Base-by-base conservation (phyloP, 2,797 vertebrate genomes). In the Rhodeus uyekii region DNA sequence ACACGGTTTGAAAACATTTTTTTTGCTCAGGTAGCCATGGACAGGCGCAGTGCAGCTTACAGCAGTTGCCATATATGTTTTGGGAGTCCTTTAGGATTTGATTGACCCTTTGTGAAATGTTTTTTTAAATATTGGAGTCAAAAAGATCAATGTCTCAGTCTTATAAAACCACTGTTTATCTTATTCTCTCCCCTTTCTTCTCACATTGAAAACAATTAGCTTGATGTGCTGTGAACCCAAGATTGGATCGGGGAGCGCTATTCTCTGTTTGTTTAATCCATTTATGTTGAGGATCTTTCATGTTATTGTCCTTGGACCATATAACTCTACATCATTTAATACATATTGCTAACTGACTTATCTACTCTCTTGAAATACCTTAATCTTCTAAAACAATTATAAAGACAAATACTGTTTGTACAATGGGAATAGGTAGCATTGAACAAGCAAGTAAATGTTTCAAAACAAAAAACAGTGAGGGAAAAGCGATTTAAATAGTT, bases 151-250 rank as follows among this genome's bases (percentile, higher is more conserved):
- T 36, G 60, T 61, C 29, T 46, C 29, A 64, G 24, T 36, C 9
- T 10, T n/a, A 29, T 50, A 53, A 78, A 69, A 19, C 19, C 39
- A 27, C 79, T 16, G 19, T 63, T 81, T 32, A 32, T 79, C 46
- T 79, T 42, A 36, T 9, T 64, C 38, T 36, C 27, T 58, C 9
- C 8, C 9, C 75, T 38, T 58, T 78, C n/a, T 58, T 50, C 61
- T 77, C 67, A 82, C 86, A 80, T 55, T 32, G 58, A 69, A 83
- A 81, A 84, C 68, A 83, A 83, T 90, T 88, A 87, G 75, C 58
- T 42, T 86, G 82, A 87, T 88, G 86, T 58, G 2, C 8, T 63
- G 8, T 18, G 67, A 84, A 88, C 83, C 83, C 63, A 13, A 0
- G 19, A 85, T 76, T 44, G 73, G 81, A 85, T 85, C 82, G 44